These are phyloP conservation scores for Eublepharis macularius DNA, from an alignment of 2,113 vertebrate genomes.

Conservation along the genomic window DNA sequence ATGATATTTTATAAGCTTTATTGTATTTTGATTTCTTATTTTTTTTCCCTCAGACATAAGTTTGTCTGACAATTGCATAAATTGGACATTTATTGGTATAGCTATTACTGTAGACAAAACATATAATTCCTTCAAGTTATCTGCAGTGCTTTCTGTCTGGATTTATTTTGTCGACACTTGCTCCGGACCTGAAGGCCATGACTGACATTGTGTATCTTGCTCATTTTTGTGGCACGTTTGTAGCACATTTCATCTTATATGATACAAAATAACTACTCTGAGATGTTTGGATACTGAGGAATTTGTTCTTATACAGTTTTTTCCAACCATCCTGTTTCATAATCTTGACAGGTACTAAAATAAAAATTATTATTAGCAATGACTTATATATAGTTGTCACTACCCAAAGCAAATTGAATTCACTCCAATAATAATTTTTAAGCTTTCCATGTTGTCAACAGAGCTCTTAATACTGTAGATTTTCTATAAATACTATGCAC, in stretches of 20 bases:
- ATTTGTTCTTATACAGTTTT: neutral
- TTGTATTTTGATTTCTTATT: no score
- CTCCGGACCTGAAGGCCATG: neutral
- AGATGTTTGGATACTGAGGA: neutral
- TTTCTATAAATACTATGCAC: slow-evolving; percentile 15
- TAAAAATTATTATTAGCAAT: neutral
- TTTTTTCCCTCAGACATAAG: neutral
- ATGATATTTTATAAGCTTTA: no score
- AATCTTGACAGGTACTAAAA: neutral
- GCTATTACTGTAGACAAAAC: neutral
- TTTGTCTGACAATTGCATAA: neutral
- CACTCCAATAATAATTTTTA: neutral
- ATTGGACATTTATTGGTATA: neutral
- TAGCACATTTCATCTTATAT: neutral
- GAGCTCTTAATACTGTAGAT: neutral
- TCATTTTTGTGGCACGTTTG: neutral
- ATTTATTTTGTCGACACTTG: no score
- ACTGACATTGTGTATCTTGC: neutral
- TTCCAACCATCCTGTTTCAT: neutral
- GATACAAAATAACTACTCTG: neutral
- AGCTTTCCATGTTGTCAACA: neutral
- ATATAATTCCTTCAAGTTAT: neutral
- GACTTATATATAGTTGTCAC: neutral
- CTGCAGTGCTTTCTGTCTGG: neutral
- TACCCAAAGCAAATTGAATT: neutral